A percentile compares a stretch with the other conserved stretches of the same genome.
Evolutionary conservation across 1,140 invertebrate species (phyloP).

Genomic region (Caenorhabditis briggsae): DNA sequence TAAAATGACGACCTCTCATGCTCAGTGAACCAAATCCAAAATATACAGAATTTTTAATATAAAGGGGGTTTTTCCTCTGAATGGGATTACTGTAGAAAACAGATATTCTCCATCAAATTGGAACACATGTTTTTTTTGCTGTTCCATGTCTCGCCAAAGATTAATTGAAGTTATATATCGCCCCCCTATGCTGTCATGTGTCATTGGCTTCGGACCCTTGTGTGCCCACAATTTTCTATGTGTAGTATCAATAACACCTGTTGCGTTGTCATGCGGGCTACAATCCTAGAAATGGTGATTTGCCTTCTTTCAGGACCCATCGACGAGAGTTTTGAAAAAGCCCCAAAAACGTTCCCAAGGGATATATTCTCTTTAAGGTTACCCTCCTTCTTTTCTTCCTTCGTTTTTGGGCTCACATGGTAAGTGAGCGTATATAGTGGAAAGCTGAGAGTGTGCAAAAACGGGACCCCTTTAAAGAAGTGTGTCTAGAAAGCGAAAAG

Average conservation of each 20-base stretch:
- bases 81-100: background rate
- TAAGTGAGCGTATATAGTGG: constrained; percentile 48
- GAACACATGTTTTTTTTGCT: constrained; percentile 16
- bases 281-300: background rate
- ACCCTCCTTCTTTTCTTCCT: background rate
- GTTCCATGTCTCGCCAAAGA: constrained; percentile 21
- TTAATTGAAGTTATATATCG: constrained; percentile 55
- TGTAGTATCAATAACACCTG: constrained; percentile 43
- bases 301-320: background rate
- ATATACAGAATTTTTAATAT: background rate
- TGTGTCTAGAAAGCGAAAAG: background rate
- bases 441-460: constrained; percentile 33
- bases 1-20: background rate
- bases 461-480: background rate
- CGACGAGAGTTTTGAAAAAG: background rate
- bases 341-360: constrained; percentile 1
- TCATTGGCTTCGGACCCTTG: constrained; percentile 17
- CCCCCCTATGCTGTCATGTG: constrained; percentile 5
- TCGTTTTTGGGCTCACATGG: background rate
- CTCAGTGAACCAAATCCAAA: too few species aligned
- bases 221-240: background rate
- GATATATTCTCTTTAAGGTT: constrained; percentile 34
- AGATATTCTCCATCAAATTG: constrained; percentile 2
- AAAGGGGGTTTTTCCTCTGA: background rate
- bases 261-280: constrained; percentile 9